Conservation (phyloP, 2,113 vertebrate genomes). For the Callocephalon fimbriatum region DNA sequence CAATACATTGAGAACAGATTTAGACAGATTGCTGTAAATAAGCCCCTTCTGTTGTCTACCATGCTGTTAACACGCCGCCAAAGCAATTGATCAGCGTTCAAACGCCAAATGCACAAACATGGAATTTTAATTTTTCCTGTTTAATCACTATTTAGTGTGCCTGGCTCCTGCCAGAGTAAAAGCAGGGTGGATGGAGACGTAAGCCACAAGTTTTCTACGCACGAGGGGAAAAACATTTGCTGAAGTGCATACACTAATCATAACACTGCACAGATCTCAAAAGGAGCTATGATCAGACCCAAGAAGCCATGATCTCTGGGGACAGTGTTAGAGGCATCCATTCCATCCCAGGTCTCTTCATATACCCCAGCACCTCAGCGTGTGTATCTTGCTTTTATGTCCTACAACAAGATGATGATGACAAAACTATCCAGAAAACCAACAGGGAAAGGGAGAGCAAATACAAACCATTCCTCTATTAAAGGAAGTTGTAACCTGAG, state of each 20-base stretch:
- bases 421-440: not conserved
- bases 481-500: not conserved
- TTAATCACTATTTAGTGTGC: slow-evolving; percentile 69
- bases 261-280: not conserved
- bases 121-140: slow-evolving; percentile 75
- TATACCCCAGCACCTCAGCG: not conserved
- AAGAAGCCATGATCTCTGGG: not conserved
- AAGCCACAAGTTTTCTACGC: slow-evolving; percentile 30
- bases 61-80: slow-evolving; percentile 35
- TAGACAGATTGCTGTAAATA: slow-evolving; percentile 68
- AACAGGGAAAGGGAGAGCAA: not conserved
- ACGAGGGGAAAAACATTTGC: not conserved
- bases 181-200: not conserved
- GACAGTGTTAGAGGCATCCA: not conserved
- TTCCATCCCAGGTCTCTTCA: not conserved
- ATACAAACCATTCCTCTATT: not conserved
- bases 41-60: slow-evolving; percentile 63
- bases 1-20: slow-evolving; percentile 64
- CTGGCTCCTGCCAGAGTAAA: slow-evolving; percentile 43
- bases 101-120: slow-evolving; percentile 61
- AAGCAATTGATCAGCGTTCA: slow-evolving; percentile 59
- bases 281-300: not conserved
- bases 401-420: not conserved
- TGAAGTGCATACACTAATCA: not conserved
- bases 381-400: not conserved